Percentiles rank a stretch among this genome's conserved stretches.
phyloP scores from a whole-genome alignment of 2,797 vertebrate genomes.

The Sciaenops ocellatus region DNA sequence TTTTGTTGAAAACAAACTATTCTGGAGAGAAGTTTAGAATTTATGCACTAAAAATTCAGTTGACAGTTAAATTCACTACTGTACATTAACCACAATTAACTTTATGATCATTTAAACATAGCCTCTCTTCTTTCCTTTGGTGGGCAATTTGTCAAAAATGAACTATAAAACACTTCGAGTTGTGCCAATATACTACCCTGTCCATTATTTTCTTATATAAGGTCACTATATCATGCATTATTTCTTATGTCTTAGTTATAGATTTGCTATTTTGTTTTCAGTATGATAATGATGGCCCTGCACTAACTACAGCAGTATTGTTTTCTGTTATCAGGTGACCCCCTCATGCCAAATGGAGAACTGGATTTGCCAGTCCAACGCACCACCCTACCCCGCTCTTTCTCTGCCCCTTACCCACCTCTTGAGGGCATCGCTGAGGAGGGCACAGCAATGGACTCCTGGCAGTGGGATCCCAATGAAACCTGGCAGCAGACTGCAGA shows the following conservation, averaged over 20 bases:
- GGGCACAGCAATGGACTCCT: conserved; percentile 57
- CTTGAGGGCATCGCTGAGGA: conserved; percentile 84
- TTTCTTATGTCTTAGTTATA: neutral
- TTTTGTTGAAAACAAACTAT: neutral
- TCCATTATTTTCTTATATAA: neutral
- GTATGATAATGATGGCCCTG: neutral
- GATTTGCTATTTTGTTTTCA: neutral
- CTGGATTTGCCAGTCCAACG: conserved; percentile 65
- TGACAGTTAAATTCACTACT: neutral
- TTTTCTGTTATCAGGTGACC: conserved; percentile 80
- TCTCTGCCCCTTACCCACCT: conserved; percentile 89
- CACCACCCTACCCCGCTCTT: conserved; percentile 87
- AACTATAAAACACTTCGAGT: neutral
- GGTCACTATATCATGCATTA: neutral
- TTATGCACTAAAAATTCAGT: neutral
- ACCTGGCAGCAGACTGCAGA: conserved; percentile 62
- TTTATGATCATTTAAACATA: neutral
- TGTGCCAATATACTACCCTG: neutral
- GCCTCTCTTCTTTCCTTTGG: neutral
- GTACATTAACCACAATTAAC: neutral
- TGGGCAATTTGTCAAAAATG: neutral
- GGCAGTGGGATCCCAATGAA: conserved; percentile 66
- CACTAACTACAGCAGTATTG: neutral
- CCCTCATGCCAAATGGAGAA: conserved; percentile 76
- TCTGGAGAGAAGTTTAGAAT: neutral